Conservation (phyloP, 1,140 invertebrate species). For the Philopotamus ludificatus region DNA sequence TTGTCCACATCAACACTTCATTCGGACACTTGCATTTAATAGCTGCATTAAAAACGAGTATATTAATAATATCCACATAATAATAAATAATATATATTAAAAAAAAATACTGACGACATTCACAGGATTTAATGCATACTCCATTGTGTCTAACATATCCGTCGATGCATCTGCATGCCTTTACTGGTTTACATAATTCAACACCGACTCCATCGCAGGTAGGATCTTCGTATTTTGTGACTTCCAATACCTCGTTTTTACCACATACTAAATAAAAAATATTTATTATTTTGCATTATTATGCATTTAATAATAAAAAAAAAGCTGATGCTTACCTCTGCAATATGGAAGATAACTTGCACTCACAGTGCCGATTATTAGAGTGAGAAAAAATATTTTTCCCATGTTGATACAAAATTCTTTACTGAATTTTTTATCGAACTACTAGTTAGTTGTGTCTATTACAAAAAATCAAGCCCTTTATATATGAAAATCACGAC, state of each 20-base stretch:
- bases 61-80: neutral
- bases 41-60: conserved; percentile 4
- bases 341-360: too few species aligned
- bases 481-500: too few species aligned
- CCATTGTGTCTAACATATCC: conserved; percentile 10
- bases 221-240: neutral
- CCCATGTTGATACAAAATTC: too few species aligned
- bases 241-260: conserved; percentile 2
- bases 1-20: neutral
- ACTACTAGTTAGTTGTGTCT: too few species aligned
- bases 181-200: neutral
- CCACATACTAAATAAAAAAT: too few species aligned
- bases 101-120: conserved; percentile 1
- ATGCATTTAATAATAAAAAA: too few species aligned
- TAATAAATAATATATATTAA: neutral
- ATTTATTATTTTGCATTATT: too few species aligned
- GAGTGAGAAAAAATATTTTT: too few species aligned
- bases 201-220: neutral
- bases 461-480: too few species aligned
- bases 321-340: too few species aligned
- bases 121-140: neutral
- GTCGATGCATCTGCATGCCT: conserved; percentile 1
- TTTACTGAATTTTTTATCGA: too few species aligned
- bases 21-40: neutral
- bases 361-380: too few species aligned